phyloP scores from a whole-genome alignment of 1,140 invertebrate species.

The Leptopilina boulardi region DNA sequence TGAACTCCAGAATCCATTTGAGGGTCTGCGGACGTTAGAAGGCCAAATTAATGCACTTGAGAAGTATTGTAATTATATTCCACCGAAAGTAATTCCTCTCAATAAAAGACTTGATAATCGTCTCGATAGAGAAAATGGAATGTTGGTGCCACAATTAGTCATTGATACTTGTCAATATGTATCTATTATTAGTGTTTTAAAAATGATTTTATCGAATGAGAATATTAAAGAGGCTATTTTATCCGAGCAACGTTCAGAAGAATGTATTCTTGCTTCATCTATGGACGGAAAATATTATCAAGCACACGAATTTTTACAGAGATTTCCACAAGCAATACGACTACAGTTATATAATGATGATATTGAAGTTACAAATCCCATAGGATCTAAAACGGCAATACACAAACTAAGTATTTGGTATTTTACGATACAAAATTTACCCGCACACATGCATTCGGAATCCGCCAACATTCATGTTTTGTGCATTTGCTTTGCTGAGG shows the following conservation, averaged over 20 bases:
- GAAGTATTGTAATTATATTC: background rate
- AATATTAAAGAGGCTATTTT: background rate
- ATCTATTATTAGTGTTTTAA: background rate
- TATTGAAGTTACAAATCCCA: background rate
- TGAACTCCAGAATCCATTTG: background rate
- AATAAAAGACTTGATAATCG: background rate
- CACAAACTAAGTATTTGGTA: slow-evolving; percentile 8
- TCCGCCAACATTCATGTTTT: background rate
- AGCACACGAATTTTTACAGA: background rate
- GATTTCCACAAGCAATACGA: background rate
- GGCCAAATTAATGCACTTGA: background rate
- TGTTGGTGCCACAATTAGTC: background rate
- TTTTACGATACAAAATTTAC: background rate
- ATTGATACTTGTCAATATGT: background rate
- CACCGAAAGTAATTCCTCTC: background rate
- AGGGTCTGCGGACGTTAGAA: background rate
- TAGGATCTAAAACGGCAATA: background rate
- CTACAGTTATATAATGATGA: background rate
- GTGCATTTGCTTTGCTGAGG: background rate
- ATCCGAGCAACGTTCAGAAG: background rate
- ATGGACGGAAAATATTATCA: background rate
- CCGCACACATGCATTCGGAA: background rate
- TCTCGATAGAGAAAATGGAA: background rate
- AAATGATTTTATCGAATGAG: background rate
- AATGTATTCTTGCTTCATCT: background rate